phyloP scores from a whole-genome alignment of 2,797 vertebrate species.

The Crocodylus rhombifer region DNA sequence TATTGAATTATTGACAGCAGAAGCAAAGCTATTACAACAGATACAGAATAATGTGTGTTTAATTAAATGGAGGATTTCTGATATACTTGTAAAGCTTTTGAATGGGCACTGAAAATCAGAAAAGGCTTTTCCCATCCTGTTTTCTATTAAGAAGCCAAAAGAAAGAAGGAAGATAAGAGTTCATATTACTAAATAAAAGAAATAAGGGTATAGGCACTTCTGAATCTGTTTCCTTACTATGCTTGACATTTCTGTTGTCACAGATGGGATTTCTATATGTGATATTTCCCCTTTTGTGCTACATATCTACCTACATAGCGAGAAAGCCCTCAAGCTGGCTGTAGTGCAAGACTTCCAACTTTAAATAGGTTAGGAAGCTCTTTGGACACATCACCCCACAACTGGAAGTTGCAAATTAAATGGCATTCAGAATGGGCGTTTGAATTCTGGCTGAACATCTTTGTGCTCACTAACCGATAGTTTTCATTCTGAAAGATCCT shows the following conservation, averaged over 20 bases:
- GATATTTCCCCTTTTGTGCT: neutral
- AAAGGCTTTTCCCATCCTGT: neutral
- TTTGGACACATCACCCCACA: too few species aligned
- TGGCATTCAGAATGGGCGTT: too few species aligned
- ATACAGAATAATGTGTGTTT: neutral
- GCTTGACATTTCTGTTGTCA: neutral
- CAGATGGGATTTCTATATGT: neutral
- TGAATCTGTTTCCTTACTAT: neutral
- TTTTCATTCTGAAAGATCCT: too few species aligned
- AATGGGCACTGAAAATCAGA: neutral
- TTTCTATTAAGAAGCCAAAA: neutral
- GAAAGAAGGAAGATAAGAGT: neutral
- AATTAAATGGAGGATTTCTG: neutral
- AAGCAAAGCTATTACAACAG: neutral
- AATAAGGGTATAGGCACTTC: neutral
- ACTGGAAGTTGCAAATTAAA: too few species aligned
- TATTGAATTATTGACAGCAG: neutral
- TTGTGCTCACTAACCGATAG: too few species aligned
- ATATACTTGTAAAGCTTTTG: neutral
- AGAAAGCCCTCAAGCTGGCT: too few species aligned
- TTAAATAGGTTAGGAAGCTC: too few species aligned
- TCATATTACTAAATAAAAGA: neutral
- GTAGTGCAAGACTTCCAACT: too few species aligned
- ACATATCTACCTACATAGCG: neutral
- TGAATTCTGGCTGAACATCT: too few species aligned